Conservation (phyloP, 2,113 vertebrate genomes). For the Centropristis striata region DNA sequence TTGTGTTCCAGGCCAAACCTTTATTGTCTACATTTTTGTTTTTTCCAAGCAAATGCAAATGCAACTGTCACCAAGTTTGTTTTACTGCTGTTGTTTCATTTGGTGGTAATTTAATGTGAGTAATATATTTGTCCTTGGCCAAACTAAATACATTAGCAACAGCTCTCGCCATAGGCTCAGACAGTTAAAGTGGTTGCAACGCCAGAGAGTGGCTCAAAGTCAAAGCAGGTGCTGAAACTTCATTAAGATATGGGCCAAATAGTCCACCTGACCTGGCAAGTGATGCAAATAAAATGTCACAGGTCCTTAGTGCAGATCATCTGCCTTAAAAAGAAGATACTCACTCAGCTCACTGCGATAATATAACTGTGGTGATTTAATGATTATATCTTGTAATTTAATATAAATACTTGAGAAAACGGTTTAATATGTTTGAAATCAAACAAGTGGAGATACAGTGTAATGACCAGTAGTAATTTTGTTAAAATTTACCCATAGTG, state of each 20-base stretch:
- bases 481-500: slow-evolving; percentile 59
- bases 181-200: slow-evolving; percentile 42
- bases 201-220: slow-evolving; percentile 51
- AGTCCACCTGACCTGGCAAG: slow-evolving; percentile 43
- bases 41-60: slow-evolving; percentile 43
- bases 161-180: slow-evolving; percentile 38
- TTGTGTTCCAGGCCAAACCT: slow-evolving; percentile 39
- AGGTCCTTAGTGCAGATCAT: slow-evolving; percentile 16
- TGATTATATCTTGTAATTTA: slow-evolving; percentile 4
- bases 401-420: slow-evolving; percentile 45
- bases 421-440: slow-evolving; percentile 45
- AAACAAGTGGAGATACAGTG: slow-evolving; percentile 40
- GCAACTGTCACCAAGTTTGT: slow-evolving; percentile 37
- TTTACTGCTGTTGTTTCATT: slow-evolving; percentile 52
- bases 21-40: slow-evolving; percentile 28
- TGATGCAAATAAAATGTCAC: slow-evolving; percentile 33
- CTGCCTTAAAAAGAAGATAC: slow-evolving; percentile 4
- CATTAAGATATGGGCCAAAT: slow-evolving; percentile 29
- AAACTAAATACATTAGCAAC: slow-evolving; percentile 55
- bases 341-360: background rate
- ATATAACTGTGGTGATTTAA: slow-evolving; percentile 9
- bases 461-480: slow-evolving; percentile 48
- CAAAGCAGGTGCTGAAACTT: slow-evolving; percentile 45
- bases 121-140: slow-evolving; percentile 62
- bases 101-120: slow-evolving; percentile 52